A percentile compares a stretch with the other conserved stretches of the same genome.
These are phyloP conservation scores for Etheostoma cragini DNA, from an alignment of 2,113 vertebrate species.

Conservation along the genomic window DNA sequence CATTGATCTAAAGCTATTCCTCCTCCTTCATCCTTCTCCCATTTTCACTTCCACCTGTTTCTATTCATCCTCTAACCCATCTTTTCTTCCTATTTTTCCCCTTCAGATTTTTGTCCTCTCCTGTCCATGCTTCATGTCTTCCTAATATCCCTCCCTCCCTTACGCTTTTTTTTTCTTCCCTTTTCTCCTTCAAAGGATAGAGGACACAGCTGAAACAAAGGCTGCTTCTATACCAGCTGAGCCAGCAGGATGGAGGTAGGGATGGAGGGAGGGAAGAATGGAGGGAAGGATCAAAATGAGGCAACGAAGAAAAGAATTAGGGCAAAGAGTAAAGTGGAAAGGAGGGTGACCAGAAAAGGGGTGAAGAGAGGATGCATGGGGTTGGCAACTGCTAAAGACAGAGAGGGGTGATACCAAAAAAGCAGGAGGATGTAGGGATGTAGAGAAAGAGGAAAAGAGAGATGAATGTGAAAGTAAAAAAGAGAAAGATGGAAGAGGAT, in stretches of 20 bases:
- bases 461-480: slow-evolving; percentile 32
- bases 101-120: slow-evolving; percentile 34
- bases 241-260: slow-evolving; percentile 68
- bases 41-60: background rate
- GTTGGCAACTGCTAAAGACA: background rate
- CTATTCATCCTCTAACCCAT: slow-evolving; percentile 12
- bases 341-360: slow-evolving; percentile 37
- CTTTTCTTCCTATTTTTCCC: slow-evolving; percentile 31
- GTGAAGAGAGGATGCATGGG: background rate
- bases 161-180: slow-evolving; percentile 46
- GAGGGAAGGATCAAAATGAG: slow-evolving; percentile 47
- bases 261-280: slow-evolving; percentile 24
- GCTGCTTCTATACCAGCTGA: slow-evolving; percentile 73
- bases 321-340: slow-evolving; percentile 57
- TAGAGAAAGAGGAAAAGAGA: background rate
- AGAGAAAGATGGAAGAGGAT: slow-evolving; percentile 23
- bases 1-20: slow-evolving; percentile 64
- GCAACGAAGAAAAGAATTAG: slow-evolving; percentile 54
- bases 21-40: slow-evolving; percentile 17
- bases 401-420: background rate
- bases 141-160: slow-evolving; percentile 4
- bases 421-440: background rate
- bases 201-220: slow-evolving; percentile 75
- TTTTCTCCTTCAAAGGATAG: slow-evolving; percentile 68
- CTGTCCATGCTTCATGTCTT: slow-evolving; percentile 27